Base-by-base conservation (phyloP, 2,113 vertebrate genomes). In the Nycticorax nycticorax region DNA sequence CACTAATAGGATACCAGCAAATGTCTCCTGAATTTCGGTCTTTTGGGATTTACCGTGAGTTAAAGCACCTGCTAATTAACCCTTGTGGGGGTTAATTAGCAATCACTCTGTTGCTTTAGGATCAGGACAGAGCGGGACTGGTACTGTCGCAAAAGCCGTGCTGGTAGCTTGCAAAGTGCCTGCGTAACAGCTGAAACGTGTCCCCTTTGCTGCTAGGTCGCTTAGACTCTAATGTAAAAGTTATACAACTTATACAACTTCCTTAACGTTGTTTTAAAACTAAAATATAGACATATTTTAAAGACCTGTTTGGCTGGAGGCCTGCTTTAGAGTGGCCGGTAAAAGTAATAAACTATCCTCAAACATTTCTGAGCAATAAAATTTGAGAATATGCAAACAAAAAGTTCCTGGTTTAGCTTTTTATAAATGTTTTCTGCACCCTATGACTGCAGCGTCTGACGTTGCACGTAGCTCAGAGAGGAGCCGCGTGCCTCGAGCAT, bases 171-270 rank as follows among this genome's bases (percentile, higher is more conserved):
- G 33, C 17, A 3, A 3, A 39, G 62, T 72, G 82, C 75, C 55
- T 55, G 21, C 1, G 16, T 47, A 92, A 33, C 62, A 88, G 84
- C 87, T 89, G 84, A 89, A 87, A 91, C 2, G 2, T 93, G 93
- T 94, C 77, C 3, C 82, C 91, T 95, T 3, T 87, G 84, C 81
- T 91, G 91, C 87, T 24, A 56, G 94, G 95, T 94, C 77, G 28
- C 81, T 94, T 56, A 88, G 77, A 33, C 35, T 60, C 33, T 22
- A 22, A 52, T 41, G 87, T 93, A 93, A 89, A 96, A 96, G 41
- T 97, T 96, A 96, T 96, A 96, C 77, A 87, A 81, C 94, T 97
- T 96, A 96, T 96, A 96, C 77, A 87, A 81, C 94, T 97, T 97
- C 94, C 95, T 93, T 81, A 89, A 63, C 56, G 86, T 74, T 96